Evolutionary conservation across 2,888 invertebrate genomes (phyloP).

Genomic region (Andrena minutula): DNA sequence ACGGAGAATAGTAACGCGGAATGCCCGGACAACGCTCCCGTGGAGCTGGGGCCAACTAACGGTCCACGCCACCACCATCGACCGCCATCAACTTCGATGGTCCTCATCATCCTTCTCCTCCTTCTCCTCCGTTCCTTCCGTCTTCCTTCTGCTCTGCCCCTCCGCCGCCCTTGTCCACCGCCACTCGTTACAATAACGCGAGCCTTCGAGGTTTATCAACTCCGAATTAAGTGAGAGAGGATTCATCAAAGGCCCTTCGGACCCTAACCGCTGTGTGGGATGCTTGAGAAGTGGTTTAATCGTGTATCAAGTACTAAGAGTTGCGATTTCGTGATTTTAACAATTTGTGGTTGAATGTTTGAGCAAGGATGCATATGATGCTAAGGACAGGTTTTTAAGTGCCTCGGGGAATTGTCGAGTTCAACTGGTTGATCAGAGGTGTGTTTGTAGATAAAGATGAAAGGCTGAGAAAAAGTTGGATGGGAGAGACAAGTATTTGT

Average conservation of each 20-base stretch:
- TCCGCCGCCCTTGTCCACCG: slow-evolving; percentile 15
- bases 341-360: too few relatives aligned
- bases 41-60: slow-evolving; percentile 84
- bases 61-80: slow-evolving; percentile 82
- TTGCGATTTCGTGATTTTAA: too few relatives aligned
- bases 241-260: background rate
- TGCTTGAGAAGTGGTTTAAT: too few relatives aligned
- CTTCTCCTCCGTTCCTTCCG: slow-evolving; percentile 30
- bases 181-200: slow-evolving; percentile 29
- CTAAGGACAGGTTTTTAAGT: too few relatives aligned
- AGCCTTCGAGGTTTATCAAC: background rate
- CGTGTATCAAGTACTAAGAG: too few relatives aligned
- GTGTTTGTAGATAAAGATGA: too few relatives aligned
- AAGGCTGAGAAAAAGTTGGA: too few relatives aligned
- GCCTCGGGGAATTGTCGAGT: too few relatives aligned
- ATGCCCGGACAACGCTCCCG: slow-evolving; percentile 84
- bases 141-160: slow-evolving; percentile 40
- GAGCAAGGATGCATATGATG: too few relatives aligned
- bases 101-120: slow-evolving; percentile 70
- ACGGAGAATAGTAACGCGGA: slow-evolving; percentile 72
- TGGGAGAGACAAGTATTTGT: too few relatives aligned
- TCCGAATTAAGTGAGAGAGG: background rate
- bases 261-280: background rate
- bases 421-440: too few relatives aligned
- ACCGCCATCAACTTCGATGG: slow-evolving; percentile 66